A percentile compares a stretch with the other conserved stretches of the same genome.
phyloP scores from a whole-genome alignment of 2,113 vertebrate genomes.

The Macquaria australasica region DNA sequence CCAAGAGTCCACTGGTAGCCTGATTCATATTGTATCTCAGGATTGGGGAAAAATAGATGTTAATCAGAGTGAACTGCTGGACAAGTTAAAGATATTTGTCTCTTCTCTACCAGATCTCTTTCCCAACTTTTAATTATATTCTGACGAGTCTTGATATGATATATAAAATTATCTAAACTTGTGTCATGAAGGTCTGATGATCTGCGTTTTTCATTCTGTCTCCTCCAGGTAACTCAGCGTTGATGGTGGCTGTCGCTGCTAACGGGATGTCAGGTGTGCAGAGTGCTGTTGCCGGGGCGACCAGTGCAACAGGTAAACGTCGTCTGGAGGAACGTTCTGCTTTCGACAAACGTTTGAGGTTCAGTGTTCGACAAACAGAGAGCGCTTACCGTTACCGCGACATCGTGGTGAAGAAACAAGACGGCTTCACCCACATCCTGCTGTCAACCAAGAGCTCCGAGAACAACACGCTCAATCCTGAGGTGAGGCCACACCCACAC shows the following conservation, averaged over 20 bases:
- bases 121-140: no score
- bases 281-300: constrained; percentile 84
- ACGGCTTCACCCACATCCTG: constrained; percentile 97
- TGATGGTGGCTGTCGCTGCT: constrained; percentile 90
- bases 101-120: no score
- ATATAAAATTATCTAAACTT: no score
- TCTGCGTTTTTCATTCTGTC: not conserved
- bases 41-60: no score
- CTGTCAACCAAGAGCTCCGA: constrained; percentile 97
- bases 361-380: constrained; percentile 97
- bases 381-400: constrained; percentile 97
- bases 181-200: not conserved
- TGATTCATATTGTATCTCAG: no score
- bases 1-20: no score
- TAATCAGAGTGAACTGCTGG: no score
- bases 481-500: constrained; percentile 79
- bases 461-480: constrained; percentile 96
- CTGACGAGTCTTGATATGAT: no score
- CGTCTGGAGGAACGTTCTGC: constrained; percentile 92
- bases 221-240: constrained; percentile 86
- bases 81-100: no score
- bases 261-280: constrained; percentile 87
- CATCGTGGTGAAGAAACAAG: constrained; percentile 97
- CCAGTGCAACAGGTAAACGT: constrained; percentile 85
- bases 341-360: constrained; percentile 95